These are phyloP conservation scores for Cerceris rybyensis DNA, from an alignment of 2,888 invertebrate genomes.

Conservation along the genomic window DNA sequence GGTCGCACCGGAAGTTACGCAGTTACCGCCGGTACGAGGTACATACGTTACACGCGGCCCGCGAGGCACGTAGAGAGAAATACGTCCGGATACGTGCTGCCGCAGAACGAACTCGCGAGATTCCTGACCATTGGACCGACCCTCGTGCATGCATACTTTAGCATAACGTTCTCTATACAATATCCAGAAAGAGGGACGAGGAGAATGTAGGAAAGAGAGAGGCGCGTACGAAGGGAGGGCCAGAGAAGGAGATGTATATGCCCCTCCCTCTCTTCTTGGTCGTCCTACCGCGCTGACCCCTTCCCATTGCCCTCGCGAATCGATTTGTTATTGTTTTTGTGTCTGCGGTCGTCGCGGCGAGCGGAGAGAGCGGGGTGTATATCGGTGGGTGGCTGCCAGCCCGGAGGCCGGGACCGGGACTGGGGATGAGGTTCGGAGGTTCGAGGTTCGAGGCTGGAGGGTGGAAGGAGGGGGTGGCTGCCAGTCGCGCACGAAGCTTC, in stretches of 20 bases:
- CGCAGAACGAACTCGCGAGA: slow-evolving; percentile 69
- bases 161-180: slow-evolving; percentile 74
- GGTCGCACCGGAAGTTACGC: slow-evolving; percentile 60
- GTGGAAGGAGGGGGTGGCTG: slow-evolving; percentile 32
- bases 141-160: slow-evolving; percentile 74
- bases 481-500: slow-evolving; percentile 55
- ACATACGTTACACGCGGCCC: slow-evolving; percentile 36
- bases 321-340: slow-evolving; percentile 82
- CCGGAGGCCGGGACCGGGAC: slow-evolving; percentile 22
- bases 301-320: slow-evolving; percentile 76
- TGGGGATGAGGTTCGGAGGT: no score
- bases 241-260: slow-evolving; percentile 38
- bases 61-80: slow-evolving; percentile 51
- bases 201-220: slow-evolving; percentile 43
- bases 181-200: slow-evolving; percentile 71
- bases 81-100: slow-evolving; percentile 66
- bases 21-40: slow-evolving; percentile 35
- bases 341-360: slow-evolving; percentile 79
- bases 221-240: slow-evolving; percentile 37
- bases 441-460: no score
- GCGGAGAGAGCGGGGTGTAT: slow-evolving; percentile 64
- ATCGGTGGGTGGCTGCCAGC: slow-evolving; percentile 56
- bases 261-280: slow-evolving; percentile 49
- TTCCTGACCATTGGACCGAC: slow-evolving; percentile 73
- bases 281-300: slow-evolving; percentile 73